Conservation (phyloP, 2,888 invertebrate genomes). For the Melanostoma scalare region DNA sequence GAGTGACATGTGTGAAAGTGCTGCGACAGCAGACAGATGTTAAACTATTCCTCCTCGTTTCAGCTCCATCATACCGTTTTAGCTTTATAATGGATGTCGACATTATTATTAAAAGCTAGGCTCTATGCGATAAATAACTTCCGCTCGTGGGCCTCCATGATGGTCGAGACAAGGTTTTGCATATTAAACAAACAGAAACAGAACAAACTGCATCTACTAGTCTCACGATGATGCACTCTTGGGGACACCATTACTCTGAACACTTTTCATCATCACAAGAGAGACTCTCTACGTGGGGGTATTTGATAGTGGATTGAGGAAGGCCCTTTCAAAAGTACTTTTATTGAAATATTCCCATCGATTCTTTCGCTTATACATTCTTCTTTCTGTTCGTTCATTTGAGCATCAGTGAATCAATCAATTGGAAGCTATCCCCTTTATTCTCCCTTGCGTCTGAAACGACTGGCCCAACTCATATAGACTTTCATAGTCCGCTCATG, state of each 20-base stretch:
- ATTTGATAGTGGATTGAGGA: background rate
- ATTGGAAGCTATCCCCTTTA: too few species aligned
- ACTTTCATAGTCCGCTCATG: constrained; percentile 1
- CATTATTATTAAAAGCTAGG: constrained; percentile 60
- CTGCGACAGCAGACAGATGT: constrained; percentile 55
- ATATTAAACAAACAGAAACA: constrained; percentile 59
- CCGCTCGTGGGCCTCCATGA: constrained; percentile 48
- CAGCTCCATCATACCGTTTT: background rate
- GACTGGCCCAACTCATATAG: too few species aligned
- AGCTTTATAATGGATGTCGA: constrained; percentile 46
- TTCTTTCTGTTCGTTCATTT: too few species aligned
- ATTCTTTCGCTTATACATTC: too few species aligned
- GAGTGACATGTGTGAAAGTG: constrained; percentile 25
- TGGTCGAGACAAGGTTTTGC: constrained; percentile 51
- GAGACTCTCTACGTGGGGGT: background rate
- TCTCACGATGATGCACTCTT: constrained; percentile 12
- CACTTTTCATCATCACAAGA: constrained; percentile 19
- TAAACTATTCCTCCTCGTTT: constrained; percentile 32
- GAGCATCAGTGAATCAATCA: too few species aligned
- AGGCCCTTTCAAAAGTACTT: background rate
- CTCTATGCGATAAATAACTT: constrained; percentile 65
- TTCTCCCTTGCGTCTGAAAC: too few species aligned
- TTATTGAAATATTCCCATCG: too few species aligned
- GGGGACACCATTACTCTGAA: constrained; percentile 25
- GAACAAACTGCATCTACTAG: constrained; percentile 19